These are phyloP conservation scores for Acrossocheilus wenchowensis DNA, from an alignment of 2,797 vertebrate genomes.

Conservation along the genomic window DNA sequence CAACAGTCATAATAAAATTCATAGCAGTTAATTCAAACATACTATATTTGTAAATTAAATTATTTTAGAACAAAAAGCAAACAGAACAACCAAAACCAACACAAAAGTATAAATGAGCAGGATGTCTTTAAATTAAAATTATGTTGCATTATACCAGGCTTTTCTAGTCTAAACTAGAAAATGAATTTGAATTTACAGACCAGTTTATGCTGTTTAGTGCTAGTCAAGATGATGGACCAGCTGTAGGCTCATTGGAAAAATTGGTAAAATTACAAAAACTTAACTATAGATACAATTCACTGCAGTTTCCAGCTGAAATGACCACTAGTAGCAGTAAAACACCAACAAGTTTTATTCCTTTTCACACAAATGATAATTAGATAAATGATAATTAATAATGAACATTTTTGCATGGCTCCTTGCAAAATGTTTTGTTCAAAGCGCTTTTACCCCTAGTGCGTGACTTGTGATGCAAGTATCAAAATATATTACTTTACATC, in stretches of 20 bases:
- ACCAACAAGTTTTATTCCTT: too few species aligned
- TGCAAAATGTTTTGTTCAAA: background rate
- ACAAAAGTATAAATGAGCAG: background rate
- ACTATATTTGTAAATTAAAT: background rate
- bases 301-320: background rate
- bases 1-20: background rate
- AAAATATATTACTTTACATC: too few species aligned
- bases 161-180: background rate
- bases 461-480: too few species aligned
- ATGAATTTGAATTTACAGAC: background rate
- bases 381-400: background rate
- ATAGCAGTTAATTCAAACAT: background rate
- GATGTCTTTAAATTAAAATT: background rate
- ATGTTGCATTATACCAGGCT: background rate
- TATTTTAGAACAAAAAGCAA: background rate
- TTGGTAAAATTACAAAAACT: background rate
- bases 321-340: too few species aligned
- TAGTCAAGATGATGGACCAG: background rate
- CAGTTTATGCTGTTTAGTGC: background rate
- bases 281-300: background rate
- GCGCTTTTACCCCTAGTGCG: rapidly evolving
- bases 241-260: too few species aligned
- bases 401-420: background rate
- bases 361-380: too few species aligned
- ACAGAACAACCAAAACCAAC: background rate